Base-by-base conservation (phyloP, 1,140 invertebrate species). In the Drosophila sp. region DNA sequence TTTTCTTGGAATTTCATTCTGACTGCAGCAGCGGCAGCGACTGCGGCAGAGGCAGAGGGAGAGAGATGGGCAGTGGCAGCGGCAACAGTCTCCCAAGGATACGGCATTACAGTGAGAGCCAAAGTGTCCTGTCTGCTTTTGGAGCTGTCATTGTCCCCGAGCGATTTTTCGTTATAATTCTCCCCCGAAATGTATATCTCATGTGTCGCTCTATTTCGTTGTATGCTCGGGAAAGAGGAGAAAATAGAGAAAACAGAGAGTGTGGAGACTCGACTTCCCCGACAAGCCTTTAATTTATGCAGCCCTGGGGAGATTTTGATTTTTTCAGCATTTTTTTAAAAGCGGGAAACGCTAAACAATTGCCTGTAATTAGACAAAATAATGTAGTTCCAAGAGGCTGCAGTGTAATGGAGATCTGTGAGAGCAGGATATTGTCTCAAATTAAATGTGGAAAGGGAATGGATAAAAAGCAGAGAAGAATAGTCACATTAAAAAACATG, bases 211-310 rank as follows among this genome's bases (percentile, higher is more conserved):
- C 65, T 56, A 41, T 48, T 50, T 50, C 8, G 38, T 7, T 34
- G 51, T 11, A 65, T 36, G 29, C 7, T n/a, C 18, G 43, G 48
- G 25, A 43, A 50, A 32, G 41, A 32, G 48, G 36, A n/a, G n/a
- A n/a, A n/a, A n/a, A n/a, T n/a, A n/a, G n/a, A n/a, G n/a, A n/a
- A n/a, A n/a, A n/a, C n/a, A n/a, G n/a, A n/a, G n/a, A 27, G 46
- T 32, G 34, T 56, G 27, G 27, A 41, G 41, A 34, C 66, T 63
- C 66, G 50, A 66, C 72, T 61, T 81, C 72, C 56, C 36, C 72
- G 75, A 50, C 82, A 86, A 89, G 78, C 81, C 78, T 82, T 83
- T 90, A 90, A 90, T 90, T 90, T 90, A 90, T 90, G 79, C 82
- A 87, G 67, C 87, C 81, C 87, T 71, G 59, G 87, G 79, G 87